Evolutionary conservation across 2,797 vertebrate genomes (phyloP), one percentile per base, ranked within the genome.

Genomic region (Caiman crocodilus): DNA sequence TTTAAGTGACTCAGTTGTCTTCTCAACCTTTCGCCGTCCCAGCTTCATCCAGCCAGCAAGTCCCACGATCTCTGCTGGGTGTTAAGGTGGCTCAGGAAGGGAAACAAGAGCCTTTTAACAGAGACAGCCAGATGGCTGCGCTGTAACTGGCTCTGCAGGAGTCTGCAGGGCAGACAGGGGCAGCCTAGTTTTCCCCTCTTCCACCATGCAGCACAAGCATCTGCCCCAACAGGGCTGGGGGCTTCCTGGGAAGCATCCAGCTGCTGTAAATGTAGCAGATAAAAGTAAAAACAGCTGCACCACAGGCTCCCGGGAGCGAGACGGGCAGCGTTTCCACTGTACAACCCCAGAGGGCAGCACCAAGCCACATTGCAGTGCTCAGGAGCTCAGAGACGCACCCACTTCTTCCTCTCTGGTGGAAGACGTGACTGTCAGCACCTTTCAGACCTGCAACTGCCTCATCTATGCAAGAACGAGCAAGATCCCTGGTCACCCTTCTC

Each of bases 101-200:
- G 30, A 15, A 14, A 28, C 3, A 42, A 13, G 30, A 35, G 15
- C 7, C 17, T 55, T 1, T 4, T 7, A 16, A 50, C 42, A 50
- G 42, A 50, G 9, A 50, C 42, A n/a, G n/a, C n/a, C n/a, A n/a
- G n/a, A 25, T 7, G 14, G 82, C 50, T 4, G 56, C 30, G 14
- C 6, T 1, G 0, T n/a, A 79, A 65, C 1, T 5, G 6, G 0
- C 55, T n/a, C 35, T 0, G 17, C 15, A 28, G 86, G 80, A 74
- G 88, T 26, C 2, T 0, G 2, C 26, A 20, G 59, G 12, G 71
- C 0, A 12, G 35, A 32, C 25, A 32, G 26, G 64, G 89, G 7
- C 78, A 55, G 21, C 8, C 42, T 9, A 42, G 42, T 50, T 50
- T 50, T 35, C 6, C 32, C 67, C 23, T 13, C 32, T 14, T 25